These are phyloP conservation scores for Ceratothoa steindachneri DNA, from an alignment of 2,888 invertebrate species.

Conservation along the genomic window DNA sequence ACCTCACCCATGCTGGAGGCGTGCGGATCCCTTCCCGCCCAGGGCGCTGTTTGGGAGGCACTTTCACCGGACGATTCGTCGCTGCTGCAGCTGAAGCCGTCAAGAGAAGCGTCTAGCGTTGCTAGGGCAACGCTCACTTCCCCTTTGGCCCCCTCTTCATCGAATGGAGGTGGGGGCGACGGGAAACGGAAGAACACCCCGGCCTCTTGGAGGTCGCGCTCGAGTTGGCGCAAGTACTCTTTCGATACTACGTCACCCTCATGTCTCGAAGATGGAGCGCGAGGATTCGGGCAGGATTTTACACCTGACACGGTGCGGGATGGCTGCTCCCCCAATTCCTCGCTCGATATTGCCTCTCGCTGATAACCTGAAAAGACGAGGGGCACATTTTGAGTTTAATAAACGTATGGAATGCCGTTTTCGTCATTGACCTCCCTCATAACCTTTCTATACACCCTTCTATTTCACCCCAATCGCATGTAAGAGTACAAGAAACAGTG, in stretches of 20 bases:
- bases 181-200: slow-evolving; percentile 41
- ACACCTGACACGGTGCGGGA: not conserved
- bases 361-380: not conserved
- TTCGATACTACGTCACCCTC: not conserved
- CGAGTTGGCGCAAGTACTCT: slow-evolving; percentile 17
- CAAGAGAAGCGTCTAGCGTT: slow-evolving; percentile 25
- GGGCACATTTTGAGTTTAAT: too few species aligned
- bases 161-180: slow-evolving; percentile 9
- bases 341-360: not conserved
- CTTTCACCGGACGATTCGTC: not conserved
- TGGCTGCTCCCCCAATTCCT: not conserved
- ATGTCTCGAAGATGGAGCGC: too few species aligned
- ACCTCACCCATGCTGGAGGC: not conserved
- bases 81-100: not conserved
- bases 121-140: slow-evolving; percentile 23
- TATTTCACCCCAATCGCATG: too few species aligned
- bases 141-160: not conserved
- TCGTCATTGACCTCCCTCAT: too few species aligned
- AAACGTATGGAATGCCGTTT: too few species aligned
- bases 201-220: slow-evolving; percentile 32
- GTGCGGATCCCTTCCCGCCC: too few species aligned
- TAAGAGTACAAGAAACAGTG: too few species aligned
- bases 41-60: not conserved
- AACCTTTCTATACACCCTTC: too few species aligned
- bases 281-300: not conserved